Percentiles rank a stretch among this genome's conserved stretches.
Evolutionary conservation across 2,888 invertebrate genomes (phyloP).

Genomic region (Microctonus brassicae): DNA sequence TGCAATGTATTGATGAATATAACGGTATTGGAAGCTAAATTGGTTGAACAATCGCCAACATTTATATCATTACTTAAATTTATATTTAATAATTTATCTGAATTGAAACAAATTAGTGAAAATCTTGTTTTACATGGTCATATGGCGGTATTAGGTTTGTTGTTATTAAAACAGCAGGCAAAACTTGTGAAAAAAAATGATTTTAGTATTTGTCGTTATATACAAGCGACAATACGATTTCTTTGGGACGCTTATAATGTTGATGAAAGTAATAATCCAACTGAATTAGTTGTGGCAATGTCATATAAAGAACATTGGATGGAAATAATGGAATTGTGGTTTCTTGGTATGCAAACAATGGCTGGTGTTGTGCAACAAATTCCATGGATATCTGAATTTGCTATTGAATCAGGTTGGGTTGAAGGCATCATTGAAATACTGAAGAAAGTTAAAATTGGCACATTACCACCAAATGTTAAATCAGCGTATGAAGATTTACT

Average conservation of each 20-base stretch:
- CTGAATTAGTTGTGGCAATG: conserved; percentile 85
- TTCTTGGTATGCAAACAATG: conserved; percentile 94
- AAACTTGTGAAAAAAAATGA: conserved; percentile 89
- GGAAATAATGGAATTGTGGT: conserved; percentile 93
- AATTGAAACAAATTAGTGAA: conserved; percentile 85
- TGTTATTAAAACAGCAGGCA: conserved; percentile 86
- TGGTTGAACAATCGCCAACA: conserved; percentile 82
- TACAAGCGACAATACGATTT: conserved; percentile 90
- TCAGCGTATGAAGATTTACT: conserved; percentile 92
- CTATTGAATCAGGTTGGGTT: conserved; percentile 94
- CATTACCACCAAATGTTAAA: conserved; percentile 85
- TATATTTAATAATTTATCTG: conserved; percentile 86
- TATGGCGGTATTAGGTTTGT: conserved; percentile 84
- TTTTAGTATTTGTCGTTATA: conserved; percentile 89
- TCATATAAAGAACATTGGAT: conserved; percentile 90
- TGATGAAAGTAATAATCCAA: conserved; percentile 88
- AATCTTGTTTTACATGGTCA: conserved; percentile 90
- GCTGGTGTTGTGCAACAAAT: conserved; percentile 83
- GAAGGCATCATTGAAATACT: conserved; percentile 87
- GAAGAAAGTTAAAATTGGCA: conserved; percentile 85
- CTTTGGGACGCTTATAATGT: conserved; percentile 93
- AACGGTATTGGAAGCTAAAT: conserved; percentile 87
- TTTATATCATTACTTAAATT: conserved; percentile 88
- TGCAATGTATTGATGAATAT: conserved; percentile 95
- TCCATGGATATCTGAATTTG: conserved; percentile 92